These are phyloP conservation scores for Epinephelus awoara DNA, from an alignment of 2,797 vertebrate species.

Conservation along the genomic window DNA sequence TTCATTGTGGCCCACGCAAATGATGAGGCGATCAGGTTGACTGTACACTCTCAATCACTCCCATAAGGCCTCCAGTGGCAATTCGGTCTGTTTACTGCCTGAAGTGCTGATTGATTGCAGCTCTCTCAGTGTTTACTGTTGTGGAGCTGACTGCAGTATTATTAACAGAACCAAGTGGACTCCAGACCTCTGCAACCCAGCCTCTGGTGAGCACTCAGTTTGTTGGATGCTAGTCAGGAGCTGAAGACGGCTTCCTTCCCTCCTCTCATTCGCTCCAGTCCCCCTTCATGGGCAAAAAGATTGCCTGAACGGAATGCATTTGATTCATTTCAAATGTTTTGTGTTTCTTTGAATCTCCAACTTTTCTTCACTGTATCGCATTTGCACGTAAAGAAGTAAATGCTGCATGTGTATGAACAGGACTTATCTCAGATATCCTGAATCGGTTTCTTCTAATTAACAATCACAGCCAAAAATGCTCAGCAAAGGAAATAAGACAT, in stretches of 20 bases:
- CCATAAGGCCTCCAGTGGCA: constrained; percentile 48
- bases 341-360: constrained; percentile 35
- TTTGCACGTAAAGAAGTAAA: constrained; percentile 24
- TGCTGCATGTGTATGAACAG: constrained; percentile 1
- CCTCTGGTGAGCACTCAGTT: constrained; percentile 56
- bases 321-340: constrained; percentile 65
- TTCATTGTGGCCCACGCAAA: constrained; percentile 34
- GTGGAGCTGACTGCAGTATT: constrained; percentile 57
- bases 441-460: constrained; percentile 20
- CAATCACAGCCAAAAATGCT: neutral
- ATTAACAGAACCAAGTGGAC: constrained; percentile 56
- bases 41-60: constrained; percentile 23
- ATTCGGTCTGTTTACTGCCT: constrained; percentile 63
- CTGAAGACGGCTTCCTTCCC: constrained; percentile 30
- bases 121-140: constrained; percentile 61
- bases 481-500: constrained; percentile 16
- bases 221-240: constrained; percentile 37
- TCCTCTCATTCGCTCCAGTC: constrained; percentile 29
- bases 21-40: constrained; percentile 40
- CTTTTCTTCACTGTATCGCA: constrained; percentile 19
- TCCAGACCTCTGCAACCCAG: constrained; percentile 57
- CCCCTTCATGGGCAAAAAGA: constrained; percentile 38
- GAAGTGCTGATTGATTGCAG: constrained; percentile 68
- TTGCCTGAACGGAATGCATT: constrained; percentile 61
- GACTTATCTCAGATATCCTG: constrained; percentile 21